These are phyloP conservation scores for Drosophila kepulauana DNA, from an alignment of 1,140 invertebrate species.

Conservation along the genomic window DNA sequence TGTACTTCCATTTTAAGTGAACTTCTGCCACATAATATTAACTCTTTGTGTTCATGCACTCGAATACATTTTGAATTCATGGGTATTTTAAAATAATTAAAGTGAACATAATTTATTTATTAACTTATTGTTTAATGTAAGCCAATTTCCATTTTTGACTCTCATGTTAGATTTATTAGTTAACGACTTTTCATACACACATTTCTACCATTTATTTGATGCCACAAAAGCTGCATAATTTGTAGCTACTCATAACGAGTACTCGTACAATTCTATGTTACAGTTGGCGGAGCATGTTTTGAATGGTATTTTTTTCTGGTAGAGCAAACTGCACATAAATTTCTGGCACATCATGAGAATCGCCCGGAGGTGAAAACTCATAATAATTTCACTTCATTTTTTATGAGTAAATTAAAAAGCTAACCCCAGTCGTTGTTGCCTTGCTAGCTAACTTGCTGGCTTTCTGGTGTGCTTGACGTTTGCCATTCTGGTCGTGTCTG, in stretches of 20 bases:
- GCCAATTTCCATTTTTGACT: not conserved
- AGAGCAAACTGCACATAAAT: slow-evolving; percentile 34
- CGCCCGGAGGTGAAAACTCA: slow-evolving; percentile 50
- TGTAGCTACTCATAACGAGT: slow-evolving; percentile 9
- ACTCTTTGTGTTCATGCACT: too few species aligned
- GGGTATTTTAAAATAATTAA: not conserved
- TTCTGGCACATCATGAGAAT: slow-evolving; percentile 42
- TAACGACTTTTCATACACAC: not conserved
- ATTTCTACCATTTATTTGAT: slow-evolving; percentile 5
- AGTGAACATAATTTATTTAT: not conserved
- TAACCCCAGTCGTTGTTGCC: slow-evolving; percentile 24
- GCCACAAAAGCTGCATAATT: slow-evolving; percentile 19
- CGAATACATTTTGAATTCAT: too few species aligned
- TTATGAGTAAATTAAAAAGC: slow-evolving; percentile 74
- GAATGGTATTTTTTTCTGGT: not conserved
- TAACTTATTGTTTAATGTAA: not conserved
- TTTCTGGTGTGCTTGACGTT: slow-evolving; percentile 19
- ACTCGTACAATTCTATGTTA: slow-evolving; percentile 3
- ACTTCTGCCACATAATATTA: too few species aligned
- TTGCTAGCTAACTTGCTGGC: not conserved
- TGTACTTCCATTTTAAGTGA: too few species aligned
- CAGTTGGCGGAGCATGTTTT: slow-evolving; percentile 4
- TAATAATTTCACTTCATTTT: slow-evolving; percentile 66
- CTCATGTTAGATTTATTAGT: not conserved
- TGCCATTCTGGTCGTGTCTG: slow-evolving; percentile 30